These are phyloP conservation scores for Limnothrissa miodon DNA, from an alignment of 2,113 vertebrate genomes.

Conservation along the genomic window DNA sequence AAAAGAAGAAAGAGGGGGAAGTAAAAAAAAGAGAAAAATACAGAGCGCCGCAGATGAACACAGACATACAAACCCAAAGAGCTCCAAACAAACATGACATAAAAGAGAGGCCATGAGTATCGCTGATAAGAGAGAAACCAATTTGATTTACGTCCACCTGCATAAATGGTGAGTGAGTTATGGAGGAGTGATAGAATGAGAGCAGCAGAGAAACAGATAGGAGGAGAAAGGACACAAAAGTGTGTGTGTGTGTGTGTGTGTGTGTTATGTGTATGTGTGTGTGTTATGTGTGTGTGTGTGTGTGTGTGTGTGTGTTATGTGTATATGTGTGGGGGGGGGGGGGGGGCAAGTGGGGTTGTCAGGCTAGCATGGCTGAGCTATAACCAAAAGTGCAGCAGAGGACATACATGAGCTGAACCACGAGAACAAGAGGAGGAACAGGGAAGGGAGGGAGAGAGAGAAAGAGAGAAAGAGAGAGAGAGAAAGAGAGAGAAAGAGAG, in stretches of 20 bases:
- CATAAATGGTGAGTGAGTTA: background rate
- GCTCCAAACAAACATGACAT: background rate
- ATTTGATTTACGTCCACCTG: background rate
- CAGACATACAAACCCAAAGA: background rate
- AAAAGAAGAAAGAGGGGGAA: slow-evolving; percentile 6
- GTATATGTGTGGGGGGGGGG: too few species aligned
- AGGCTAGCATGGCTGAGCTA: background rate
- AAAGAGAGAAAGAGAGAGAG: slow-evolving; percentile 5
- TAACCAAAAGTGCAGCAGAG: background rate
- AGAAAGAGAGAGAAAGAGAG: slow-evolving; percentile 18
- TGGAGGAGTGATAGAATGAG: slow-evolving; percentile 4
- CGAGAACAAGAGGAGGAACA: background rate
- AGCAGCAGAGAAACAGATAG: background rate
- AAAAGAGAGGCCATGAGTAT: slow-evolving; percentile 1
- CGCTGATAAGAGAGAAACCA: background rate
- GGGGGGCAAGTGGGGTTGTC: background rate
- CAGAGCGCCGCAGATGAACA: slow-evolving; percentile 17
- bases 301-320: too few species aligned
- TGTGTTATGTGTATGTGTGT: too few species aligned
- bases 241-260: background rate
- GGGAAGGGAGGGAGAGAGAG: background rate
- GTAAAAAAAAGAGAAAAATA: background rate
- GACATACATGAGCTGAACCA: background rate
- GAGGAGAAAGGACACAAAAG: background rate
- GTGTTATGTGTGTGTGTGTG: too few species aligned